phyloP scores from a whole-genome alignment of 2,888 invertebrate species.

The Heliconius ethilla region DNA sequence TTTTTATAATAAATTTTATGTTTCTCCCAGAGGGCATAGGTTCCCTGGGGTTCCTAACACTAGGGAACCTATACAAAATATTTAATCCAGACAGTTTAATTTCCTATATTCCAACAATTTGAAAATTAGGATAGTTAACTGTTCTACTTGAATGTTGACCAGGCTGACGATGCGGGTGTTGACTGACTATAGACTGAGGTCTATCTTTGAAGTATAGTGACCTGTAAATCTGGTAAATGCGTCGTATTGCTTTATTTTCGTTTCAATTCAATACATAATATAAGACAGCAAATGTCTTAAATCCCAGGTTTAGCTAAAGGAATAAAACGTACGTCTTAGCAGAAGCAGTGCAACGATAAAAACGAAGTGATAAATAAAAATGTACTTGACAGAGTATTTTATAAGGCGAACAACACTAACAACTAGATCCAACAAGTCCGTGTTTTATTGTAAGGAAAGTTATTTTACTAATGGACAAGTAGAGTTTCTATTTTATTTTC shows the following conservation, averaged over 20 bases:
- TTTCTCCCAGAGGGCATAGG: not conserved
- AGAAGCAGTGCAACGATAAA: constrained; percentile 2
- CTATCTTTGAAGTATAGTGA: too few relatives aligned
- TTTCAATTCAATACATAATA: not conserved
- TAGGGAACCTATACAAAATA: too few relatives aligned
- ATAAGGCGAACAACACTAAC: constrained; percentile 7
- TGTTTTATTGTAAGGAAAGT: constrained; percentile 29
- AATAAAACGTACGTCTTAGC: not conserved
- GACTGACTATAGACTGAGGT: too few relatives aligned
- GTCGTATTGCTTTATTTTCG: not conserved
- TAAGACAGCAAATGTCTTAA: not conserved
- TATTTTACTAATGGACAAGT: constrained; percentile 37
- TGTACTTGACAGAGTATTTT: constrained; percentile 14
- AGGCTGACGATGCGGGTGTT: too few relatives aligned
- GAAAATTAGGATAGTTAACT: too few relatives aligned
- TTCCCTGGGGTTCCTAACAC: not conserved
- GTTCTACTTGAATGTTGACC: too few relatives aligned
- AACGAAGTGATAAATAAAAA: constrained; percentile 24
- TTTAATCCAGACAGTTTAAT: too few relatives aligned
- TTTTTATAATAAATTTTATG: not conserved
- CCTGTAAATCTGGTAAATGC: too few relatives aligned
- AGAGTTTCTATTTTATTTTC: constrained; percentile 31
- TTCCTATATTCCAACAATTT: too few relatives aligned
- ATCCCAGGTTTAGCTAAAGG: not conserved
- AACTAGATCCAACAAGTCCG: constrained; percentile 9